Percentiles rank a stretch among this genome's conserved stretches.
These are phyloP conservation scores for Hydrotaea cyrtoneurina DNA, from an alignment of 2,888 invertebrate species.

Conservation along the genomic window DNA sequence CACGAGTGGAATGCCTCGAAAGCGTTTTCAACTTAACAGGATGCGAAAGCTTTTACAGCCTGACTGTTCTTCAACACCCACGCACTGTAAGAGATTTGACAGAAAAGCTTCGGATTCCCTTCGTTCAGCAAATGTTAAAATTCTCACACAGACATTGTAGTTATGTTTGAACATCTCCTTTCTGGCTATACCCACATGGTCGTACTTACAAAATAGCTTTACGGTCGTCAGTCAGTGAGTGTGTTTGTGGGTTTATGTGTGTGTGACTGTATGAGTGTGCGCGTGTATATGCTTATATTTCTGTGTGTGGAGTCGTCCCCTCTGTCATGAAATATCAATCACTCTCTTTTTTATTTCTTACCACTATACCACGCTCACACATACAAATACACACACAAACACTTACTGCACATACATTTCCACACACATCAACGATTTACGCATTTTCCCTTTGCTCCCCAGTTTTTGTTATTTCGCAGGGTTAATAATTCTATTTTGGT, in stretches of 20 bases:
- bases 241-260: background rate
- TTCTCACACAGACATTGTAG: background rate
- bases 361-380: background rate
- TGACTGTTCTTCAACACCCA: conserved; percentile 34
- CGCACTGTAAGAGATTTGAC: conserved; percentile 2
- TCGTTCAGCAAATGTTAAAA: conserved; percentile 47
- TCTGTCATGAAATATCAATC: conserved; percentile 34
- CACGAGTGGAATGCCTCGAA: background rate
- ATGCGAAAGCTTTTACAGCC: conserved; percentile 37
- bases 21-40: conserved; percentile 42
- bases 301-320: background rate
- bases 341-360: conserved; percentile 29
- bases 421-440: background rate
- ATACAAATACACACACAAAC: background rate
- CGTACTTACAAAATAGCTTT: background rate
- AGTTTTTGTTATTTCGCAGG: background rate
- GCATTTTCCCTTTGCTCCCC: background rate
- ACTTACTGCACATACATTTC: background rate
- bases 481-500: conserved; percentile 31
- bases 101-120: conserved; percentile 32
- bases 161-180: background rate
- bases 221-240: background rate
- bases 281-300: background rate
- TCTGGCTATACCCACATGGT: background rate
- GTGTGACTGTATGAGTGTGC: background rate